Base-by-base conservation (phyloP, 2,113 vertebrate genomes). In the Phyllopteryx taeniolatus region DNA sequence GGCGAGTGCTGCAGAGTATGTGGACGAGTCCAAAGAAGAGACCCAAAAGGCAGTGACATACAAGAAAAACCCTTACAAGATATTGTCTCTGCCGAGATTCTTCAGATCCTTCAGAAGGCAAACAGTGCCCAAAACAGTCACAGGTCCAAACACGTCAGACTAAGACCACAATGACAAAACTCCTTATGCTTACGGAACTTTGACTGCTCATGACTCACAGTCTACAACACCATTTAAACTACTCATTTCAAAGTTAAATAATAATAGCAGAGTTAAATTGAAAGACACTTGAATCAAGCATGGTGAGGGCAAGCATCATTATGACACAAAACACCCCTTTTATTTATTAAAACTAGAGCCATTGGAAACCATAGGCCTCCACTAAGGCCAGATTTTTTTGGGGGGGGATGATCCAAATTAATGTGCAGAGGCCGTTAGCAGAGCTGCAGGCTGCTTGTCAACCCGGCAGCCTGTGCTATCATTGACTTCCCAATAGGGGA, bases 31-130 rank as follows among this genome's bases (percentile, higher is more conserved):
- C 2, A 95, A 93, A 74, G 91, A 91, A 44, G 94, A 95, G 76
- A 95, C 93, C 0, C 85, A 92, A 39, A 94, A 94, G 70, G 96
- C 96, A 0, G 81, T 94, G 11, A 82, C 81, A 8, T 97, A 94
- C 51, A 95, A 95, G 71, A 97, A 95, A 77, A 95, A 94, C 83
- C 93, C 93, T 0, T 79, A 91, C 66, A 91, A 94, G 92, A 89
- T 98, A 88, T 88, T 92, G 3, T 79, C 75, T 31, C 51, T 87
- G 5, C 90, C 83, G 0, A 78, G 27, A 31, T 84, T 91, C 68
- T 78, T 89, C 13, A 90, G 79, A 56, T 35, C 77, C 43, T 89
- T 89, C 77, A 89, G 31, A 76, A 90, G 69, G 71, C 42, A 79
- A 56, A 54, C 9, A 2, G 2, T 35, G 43, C 20, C 19, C 22